phyloP scores from a whole-genome alignment of 2,888 invertebrate species.

The Dioctria rufipes region DNA sequence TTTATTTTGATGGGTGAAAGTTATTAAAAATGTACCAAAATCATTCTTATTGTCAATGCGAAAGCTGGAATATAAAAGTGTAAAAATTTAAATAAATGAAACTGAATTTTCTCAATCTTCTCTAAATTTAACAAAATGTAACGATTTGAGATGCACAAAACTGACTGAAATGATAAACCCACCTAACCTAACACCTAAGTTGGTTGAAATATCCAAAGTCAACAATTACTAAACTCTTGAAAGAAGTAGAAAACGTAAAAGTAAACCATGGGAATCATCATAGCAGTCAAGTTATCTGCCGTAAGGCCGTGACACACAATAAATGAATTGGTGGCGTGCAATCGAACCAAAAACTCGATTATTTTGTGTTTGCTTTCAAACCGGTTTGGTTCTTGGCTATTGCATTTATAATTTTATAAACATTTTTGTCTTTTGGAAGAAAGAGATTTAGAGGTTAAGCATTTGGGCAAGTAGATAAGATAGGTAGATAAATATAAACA shows the following conservation, averaged over 20 bases:
- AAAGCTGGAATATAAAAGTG: not conserved
- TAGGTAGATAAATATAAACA: no score
- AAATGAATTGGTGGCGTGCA: not conserved
- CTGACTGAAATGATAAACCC: not conserved
- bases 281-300: not conserved
- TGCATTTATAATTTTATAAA: no score
- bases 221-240: conserved; percentile 9
- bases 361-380: no score
- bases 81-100: conserved; percentile 1
- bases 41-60: conserved; percentile 1
- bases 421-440: no score
- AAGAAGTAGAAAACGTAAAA: conserved; percentile 9
- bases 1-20: not conserved
- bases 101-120: not conserved
- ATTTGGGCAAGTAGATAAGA: no score
- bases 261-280: conserved; percentile 33
- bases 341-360: no score
- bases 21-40: conserved; percentile 18
- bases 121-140: not conserved
- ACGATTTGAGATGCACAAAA: conserved; percentile 28
- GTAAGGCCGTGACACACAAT: conserved; percentile 38
- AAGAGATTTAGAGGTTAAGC: no score
- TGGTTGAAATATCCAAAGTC: conserved; percentile 5
- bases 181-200: not conserved
- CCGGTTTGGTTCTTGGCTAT: no score